These are phyloP conservation scores for Allobates femoralis DNA, from an alignment of 2,797 vertebrate genomes.

Conservation along the genomic window DNA sequence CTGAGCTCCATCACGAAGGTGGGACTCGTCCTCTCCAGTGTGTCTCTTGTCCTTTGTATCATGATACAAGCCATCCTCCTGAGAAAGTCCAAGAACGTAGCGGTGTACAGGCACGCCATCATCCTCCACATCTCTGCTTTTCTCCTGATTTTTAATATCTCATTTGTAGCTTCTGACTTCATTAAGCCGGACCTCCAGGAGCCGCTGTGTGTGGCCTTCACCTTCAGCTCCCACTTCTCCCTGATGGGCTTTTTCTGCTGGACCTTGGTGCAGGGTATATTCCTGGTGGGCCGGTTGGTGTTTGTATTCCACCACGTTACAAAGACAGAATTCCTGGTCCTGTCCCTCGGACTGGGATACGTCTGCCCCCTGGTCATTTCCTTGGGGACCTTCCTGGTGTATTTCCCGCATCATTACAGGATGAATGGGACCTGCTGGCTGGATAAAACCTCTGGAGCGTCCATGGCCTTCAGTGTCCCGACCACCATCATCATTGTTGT, in stretches of 20 bases:
- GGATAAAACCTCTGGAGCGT: conserved; percentile 5
- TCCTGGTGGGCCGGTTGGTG: conserved; percentile 10
- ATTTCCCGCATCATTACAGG: conserved; percentile 16
- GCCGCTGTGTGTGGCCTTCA: background rate
- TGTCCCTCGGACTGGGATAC: conserved; percentile 40
- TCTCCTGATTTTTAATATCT: conserved; percentile 25
- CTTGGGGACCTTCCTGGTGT: conserved; percentile 12
- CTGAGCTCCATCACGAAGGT: background rate
- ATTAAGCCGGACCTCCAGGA: background rate
- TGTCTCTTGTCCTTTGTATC: conserved; percentile 43
- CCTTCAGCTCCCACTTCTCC: conserved; percentile 40
- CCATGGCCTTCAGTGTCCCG: conserved; percentile 14
- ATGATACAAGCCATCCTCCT: conserved; percentile 22
- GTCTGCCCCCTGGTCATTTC: conserved; percentile 11
- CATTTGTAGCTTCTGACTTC: conserved; percentile 16
- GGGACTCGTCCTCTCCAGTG: conserved; percentile 27
- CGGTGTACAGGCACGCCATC: conserved; percentile 45
- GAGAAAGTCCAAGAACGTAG: background rate
- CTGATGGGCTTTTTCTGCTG: conserved; percentile 44
- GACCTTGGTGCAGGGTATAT: conserved; percentile 40
- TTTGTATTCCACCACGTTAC: conserved; percentile 53
- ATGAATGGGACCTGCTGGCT: conserved; percentile 31
- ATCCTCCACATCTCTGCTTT: conserved; percentile 31
- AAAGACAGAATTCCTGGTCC: conserved; percentile 36
- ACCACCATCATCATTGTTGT: background rate